Conservation (phyloP, 1,140 invertebrate species). For the Copidosoma floridanum region DNA sequence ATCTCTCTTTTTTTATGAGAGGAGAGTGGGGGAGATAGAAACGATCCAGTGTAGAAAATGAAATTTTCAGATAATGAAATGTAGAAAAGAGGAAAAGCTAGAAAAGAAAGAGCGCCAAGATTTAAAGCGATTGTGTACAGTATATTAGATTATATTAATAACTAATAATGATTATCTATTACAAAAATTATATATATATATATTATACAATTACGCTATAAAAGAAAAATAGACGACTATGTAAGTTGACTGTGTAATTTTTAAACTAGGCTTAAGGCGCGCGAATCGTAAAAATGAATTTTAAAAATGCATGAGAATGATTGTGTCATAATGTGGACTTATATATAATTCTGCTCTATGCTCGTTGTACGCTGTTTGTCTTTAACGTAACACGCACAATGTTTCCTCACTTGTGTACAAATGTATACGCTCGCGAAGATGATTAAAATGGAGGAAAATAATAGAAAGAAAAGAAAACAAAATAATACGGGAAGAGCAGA, state of each 20-base stretch:
- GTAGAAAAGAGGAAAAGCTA: no score
- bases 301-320: slow-evolving; percentile 16
- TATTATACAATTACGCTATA: slow-evolving; percentile 37
- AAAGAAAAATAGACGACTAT: slow-evolving; percentile 36
- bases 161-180: slow-evolving; percentile 46
- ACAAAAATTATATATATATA: slow-evolving; percentile 30
- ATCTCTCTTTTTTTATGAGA: no score
- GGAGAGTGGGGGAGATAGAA: no score
- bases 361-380: no score
- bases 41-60: slow-evolving; percentile 24
- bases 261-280: slow-evolving; percentile 35
- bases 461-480: slow-evolving; percentile 3
- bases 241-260: slow-evolving; percentile 38
- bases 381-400: slow-evolving; percentile 43
- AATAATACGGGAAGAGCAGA: slow-evolving; percentile 7
- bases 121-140: slow-evolving; percentile 53
- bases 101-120: slow-evolving; percentile 42
- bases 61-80: no score
- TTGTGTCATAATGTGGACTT: no score
- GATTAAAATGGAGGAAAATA: neutral
- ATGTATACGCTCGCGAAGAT: slow-evolving; percentile 3
- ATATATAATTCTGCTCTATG: no score
- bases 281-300: slow-evolving; percentile 24
- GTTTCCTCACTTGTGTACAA: slow-evolving; percentile 16
- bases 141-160: slow-evolving; percentile 53